These are phyloP conservation scores for Formica selysi DNA, from an alignment of 1,140 invertebrate species.

Conservation along the genomic window DNA sequence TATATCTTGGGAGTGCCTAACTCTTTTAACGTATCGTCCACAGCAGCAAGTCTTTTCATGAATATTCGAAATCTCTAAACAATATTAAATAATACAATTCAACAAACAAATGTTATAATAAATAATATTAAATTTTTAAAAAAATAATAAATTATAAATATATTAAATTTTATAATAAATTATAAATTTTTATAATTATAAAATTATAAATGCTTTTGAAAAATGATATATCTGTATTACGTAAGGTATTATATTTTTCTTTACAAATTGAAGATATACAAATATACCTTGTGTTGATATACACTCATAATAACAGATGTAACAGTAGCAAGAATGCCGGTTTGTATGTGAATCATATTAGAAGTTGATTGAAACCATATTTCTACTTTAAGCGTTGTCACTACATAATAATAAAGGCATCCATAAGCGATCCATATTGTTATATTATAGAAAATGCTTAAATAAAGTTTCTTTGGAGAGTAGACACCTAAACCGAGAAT, in stretches of 20 bases:
- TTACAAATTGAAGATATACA: neutral
- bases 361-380: neutral
- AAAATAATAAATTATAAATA: neutral
- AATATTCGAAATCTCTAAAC: slow-evolving; percentile 12
- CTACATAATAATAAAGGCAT: neutral
- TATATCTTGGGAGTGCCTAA: slow-evolving; percentile 13
- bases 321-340: neutral
- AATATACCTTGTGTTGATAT: neutral
- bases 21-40: slow-evolving; percentile 25
- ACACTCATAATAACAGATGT: neutral
- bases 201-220: neutral
- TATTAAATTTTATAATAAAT: neutral
- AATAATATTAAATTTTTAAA: neutral
- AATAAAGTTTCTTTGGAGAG: neutral
- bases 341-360: neutral
- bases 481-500: neutral
- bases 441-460: slow-evolving; percentile 6
- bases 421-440: neutral
- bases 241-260: neutral
- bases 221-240: neutral
- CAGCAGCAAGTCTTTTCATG: slow-evolving; percentile 18
- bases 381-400: neutral
- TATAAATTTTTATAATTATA: neutral
- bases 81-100: neutral
- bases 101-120: neutral